Conservation (phyloP, 2,113 vertebrate genomes). For the Thunnus maccoyii region DNA sequence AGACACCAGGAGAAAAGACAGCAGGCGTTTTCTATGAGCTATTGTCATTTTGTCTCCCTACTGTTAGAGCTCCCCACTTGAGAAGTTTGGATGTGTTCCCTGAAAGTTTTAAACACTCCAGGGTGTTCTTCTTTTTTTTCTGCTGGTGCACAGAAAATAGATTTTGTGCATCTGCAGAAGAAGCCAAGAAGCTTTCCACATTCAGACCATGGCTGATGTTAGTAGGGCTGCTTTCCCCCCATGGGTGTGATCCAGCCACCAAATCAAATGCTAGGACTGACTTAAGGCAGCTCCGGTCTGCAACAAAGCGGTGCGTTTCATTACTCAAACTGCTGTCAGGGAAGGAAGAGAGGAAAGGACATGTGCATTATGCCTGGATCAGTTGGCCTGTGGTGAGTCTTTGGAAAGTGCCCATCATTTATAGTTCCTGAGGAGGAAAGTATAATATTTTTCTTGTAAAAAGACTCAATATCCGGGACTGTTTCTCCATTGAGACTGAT, state of each 20-base stretch:
- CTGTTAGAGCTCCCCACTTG: slow-evolving; percentile 60
- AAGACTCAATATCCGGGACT: slow-evolving; percentile 12
- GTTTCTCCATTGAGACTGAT: slow-evolving; percentile 25
- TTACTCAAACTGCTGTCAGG: slow-evolving; percentile 63
- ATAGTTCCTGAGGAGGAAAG: slow-evolving; percentile 37
- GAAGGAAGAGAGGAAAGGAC: slow-evolving; percentile 55
- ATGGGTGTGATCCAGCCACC: slow-evolving; percentile 67
- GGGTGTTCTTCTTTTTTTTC: slow-evolving; percentile 56
- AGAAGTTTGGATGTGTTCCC: slow-evolving; percentile 61
- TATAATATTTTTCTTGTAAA: slow-evolving; percentile 31
- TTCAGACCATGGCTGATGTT: slow-evolving; percentile 67
- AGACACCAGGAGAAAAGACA: slow-evolving; percentile 58
- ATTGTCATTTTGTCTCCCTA: slow-evolving; percentile 72
- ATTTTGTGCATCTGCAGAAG: slow-evolving; percentile 50
- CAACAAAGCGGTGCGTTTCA: slow-evolving; percentile 73
- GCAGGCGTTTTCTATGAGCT: slow-evolving; percentile 64
- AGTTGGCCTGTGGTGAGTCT: slow-evolving; percentile 58
- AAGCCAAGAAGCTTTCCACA: slow-evolving; percentile 70
- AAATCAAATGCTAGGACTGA: slow-evolving; percentile 76
- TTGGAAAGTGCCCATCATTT: slow-evolving; percentile 49
- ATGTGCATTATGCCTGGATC: slow-evolving; percentile 48
- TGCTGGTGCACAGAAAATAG: slow-evolving; percentile 56
- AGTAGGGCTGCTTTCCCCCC: slow-evolving; percentile 45
- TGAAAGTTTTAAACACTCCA: slow-evolving; percentile 60
- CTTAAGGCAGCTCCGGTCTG: slow-evolving; percentile 58